Evolutionary conservation across 2,797 vertebrate genomes (phyloP).

Genomic region (Mus minutoides): DNA sequence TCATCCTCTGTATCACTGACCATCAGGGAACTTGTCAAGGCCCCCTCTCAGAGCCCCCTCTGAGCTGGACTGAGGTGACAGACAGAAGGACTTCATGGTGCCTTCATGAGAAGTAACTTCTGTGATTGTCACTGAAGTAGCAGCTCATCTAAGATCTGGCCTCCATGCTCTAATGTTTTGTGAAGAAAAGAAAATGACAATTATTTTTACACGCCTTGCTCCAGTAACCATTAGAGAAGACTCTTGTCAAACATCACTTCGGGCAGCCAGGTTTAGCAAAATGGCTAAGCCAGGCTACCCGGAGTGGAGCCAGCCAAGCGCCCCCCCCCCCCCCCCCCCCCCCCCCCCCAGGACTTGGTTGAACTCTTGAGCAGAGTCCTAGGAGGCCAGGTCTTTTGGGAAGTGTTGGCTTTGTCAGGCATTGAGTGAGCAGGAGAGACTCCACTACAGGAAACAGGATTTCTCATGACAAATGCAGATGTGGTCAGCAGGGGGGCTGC

Average conservation of each 20-base stretch:
- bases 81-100: background rate
- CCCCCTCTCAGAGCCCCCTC: background rate
- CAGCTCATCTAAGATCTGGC: background rate
- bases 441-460: slow-evolving; percentile 54
- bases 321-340: too few species aligned
- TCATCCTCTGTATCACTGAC: background rate
- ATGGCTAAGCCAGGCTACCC: slow-evolving; percentile 6
- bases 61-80: background rate
- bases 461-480: slow-evolving; percentile 77
- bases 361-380: slow-evolving; percentile 42
- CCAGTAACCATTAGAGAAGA: background rate
- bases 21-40: background rate
- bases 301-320: slow-evolving; percentile 48
- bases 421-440: slow-evolving; percentile 67
- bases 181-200: background rate
- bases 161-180: background rate
- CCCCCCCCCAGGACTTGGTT: background rate
- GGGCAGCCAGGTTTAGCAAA: slow-evolving; percentile 51
- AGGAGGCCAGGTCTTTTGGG: slow-evolving; percentile 55
- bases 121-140: background rate
- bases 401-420: slow-evolving; percentile 66
- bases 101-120: background rate
- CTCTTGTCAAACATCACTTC: slow-evolving; percentile 14
- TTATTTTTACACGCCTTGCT: slow-evolving; percentile 11
- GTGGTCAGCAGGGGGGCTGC: slow-evolving; percentile 51